Conservation (phyloP, 2,888 invertebrate species). For the Resseliella maxima region DNA sequence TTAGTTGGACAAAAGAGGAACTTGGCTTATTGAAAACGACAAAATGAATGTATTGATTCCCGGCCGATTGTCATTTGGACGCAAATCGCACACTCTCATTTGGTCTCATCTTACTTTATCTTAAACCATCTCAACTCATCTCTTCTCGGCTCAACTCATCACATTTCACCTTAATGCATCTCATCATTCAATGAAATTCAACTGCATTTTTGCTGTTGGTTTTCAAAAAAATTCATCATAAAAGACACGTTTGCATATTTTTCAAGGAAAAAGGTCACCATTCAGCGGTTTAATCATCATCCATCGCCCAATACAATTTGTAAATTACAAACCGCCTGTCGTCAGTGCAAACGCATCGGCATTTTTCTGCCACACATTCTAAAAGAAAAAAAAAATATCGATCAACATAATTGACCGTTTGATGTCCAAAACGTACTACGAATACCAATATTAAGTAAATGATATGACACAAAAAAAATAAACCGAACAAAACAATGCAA, state of each 20-base stretch:
- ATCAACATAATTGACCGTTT: constrained; percentile 1
- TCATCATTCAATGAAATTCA: not conserved
- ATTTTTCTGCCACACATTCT: not conserved
- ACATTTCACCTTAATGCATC: too few relatives aligned
- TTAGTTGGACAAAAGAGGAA: not conserved
- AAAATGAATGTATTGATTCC: constrained; percentile 33
- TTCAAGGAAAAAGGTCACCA: not conserved
- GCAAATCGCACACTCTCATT: not conserved
- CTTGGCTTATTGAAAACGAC: constrained; percentile 18
- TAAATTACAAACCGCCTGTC: not conserved
- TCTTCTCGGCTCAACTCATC: too few relatives aligned
- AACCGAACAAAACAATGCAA: not conserved
- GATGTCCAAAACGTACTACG: not conserved
- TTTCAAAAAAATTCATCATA: not conserved
- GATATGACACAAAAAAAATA: constrained; percentile 28
- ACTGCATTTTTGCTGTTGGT: not conserved
- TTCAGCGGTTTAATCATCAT: constrained; percentile 17
- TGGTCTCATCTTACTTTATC: too few relatives aligned
- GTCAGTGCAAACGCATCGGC: not conserved
- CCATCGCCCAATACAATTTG: not conserved
- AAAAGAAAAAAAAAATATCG: not conserved
- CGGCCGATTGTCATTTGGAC: not conserved
- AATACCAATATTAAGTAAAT: constrained; percentile 2
- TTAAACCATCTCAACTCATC: too few relatives aligned
- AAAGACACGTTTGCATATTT: not conserved